Base-by-base conservation (phyloP, 2,888 invertebrate species). In the Catocala sponsa region DNA sequence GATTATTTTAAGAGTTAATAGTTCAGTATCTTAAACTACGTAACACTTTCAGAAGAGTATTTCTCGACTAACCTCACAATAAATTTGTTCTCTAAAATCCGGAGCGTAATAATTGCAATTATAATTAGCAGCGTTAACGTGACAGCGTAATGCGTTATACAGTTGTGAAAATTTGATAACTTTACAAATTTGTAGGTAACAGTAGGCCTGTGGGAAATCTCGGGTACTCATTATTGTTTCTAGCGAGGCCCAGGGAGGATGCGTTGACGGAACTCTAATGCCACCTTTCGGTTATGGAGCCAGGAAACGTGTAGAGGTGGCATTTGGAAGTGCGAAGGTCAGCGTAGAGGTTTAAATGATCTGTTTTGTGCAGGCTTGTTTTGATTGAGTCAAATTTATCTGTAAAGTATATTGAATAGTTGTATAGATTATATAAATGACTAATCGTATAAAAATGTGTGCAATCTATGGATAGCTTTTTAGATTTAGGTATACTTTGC, bases 91-190 rank as follows among this genome's bases (percentile, higher is more conserved):
- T 9, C 6, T 51, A 51, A 58, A 58, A 55, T 32, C 43, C 42
- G 42, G n/a, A 25, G 74, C 68, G 73, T 80, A 77, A 81, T 88
- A 87, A 91, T 91, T 90, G 89, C 88, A 90, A 91, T 91, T 89
- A 91, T 92, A 92, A 93, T 92, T 92, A 93, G 82, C 78, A 79
- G 74, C 68, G 78, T 63, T 68, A 51, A 65, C 65, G 81, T 82
- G 84, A 82, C 79, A 67, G 59, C 73, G 63, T 91, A 91, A 92
- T 90, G 92, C 90, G 92, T 91, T 88, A 89, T 80, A 83, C 90
- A 90, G 93, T 92, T 94, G 91, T 94, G 92, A 92, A 94, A 94
- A 91, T 94, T 94, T 94, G 91, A 94, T 94, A 94, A 94, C 89
- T 94, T 94, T 92, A 91, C 91, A 89, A 92, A 93, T 92, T 90